Percentiles rank a stretch among this genome's conserved stretches.
Conservation (phyloP, 1,140 invertebrate genomes). For the Holotrichia oblita region DNA sequence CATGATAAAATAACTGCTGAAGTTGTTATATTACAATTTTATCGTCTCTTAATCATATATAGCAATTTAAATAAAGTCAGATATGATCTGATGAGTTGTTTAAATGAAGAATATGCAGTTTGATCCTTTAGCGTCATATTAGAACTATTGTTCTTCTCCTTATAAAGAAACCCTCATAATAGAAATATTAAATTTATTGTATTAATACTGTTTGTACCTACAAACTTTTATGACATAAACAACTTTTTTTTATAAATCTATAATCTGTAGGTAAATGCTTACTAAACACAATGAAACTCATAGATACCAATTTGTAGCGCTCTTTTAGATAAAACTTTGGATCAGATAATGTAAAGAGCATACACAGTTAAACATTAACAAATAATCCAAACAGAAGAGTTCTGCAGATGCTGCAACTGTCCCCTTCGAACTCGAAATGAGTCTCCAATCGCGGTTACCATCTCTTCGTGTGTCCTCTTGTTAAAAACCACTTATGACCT, state of each 20-base stretch:
- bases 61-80: neutral
- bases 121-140: neutral
- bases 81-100: neutral
- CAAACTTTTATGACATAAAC: too few species aligned
- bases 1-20: neutral
- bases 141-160: too few species aligned
- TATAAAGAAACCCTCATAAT: too few species aligned
- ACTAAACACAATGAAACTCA: too few species aligned
- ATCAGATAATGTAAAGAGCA: neutral
- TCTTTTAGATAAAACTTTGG: neutral
- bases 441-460: conserved; percentile 16
- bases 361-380: neutral
- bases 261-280: too few species aligned
- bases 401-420: conserved; percentile 22
- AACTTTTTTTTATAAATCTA: too few species aligned
- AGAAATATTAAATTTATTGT: too few species aligned
- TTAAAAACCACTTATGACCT: conserved; percentile 14
- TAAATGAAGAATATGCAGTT: neutral
- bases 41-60: neutral
- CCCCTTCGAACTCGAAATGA: conserved; percentile 19
- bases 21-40: neutral
- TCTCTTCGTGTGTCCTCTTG: neutral
- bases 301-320: too few species aligned
- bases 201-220: too few species aligned
- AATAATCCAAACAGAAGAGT: neutral